Evolutionary conservation across 2,113 vertebrate genomes (phyloP).

Genomic region (Cinclus cinclus): DNA sequence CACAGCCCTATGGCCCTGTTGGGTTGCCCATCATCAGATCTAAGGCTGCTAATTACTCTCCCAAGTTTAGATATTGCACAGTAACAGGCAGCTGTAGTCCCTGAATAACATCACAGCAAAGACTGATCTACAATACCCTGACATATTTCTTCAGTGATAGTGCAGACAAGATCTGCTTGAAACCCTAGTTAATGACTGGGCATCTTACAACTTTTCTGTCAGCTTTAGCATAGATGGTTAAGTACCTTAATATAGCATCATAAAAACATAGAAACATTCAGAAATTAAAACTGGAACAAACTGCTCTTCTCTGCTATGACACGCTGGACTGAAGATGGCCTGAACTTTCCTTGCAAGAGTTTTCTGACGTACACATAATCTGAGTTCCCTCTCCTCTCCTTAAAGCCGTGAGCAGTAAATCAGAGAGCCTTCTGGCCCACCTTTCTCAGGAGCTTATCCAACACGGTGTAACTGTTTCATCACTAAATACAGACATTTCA

Average conservation of each 20-base stretch:
- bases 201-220: not conserved
- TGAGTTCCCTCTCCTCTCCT: not conserved
- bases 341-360: not conserved
- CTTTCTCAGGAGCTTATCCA: not conserved
- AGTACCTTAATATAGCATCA: not conserved
- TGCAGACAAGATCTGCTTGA: not conserved
- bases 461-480: not conserved
- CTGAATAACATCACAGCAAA: not conserved
- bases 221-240: not conserved
- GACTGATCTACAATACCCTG: not conserved
- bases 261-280: not conserved
- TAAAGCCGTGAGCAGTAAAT: not conserved
- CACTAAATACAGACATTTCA: not conserved
- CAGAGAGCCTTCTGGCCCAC: not conserved
- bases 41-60: not conserved
- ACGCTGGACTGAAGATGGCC: not conserved
- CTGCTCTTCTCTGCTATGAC: not conserved
- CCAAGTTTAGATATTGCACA: not conserved
- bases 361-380: not conserved
- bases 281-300: not conserved
- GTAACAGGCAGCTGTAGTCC: not conserved
- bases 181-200: not conserved
- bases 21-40: not conserved
- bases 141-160: not conserved
- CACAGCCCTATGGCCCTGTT: rapidly evolving